Evolutionary conservation across 2,797 vertebrate species (phyloP).

Genomic region (Leptodactylus fallax): DNA sequence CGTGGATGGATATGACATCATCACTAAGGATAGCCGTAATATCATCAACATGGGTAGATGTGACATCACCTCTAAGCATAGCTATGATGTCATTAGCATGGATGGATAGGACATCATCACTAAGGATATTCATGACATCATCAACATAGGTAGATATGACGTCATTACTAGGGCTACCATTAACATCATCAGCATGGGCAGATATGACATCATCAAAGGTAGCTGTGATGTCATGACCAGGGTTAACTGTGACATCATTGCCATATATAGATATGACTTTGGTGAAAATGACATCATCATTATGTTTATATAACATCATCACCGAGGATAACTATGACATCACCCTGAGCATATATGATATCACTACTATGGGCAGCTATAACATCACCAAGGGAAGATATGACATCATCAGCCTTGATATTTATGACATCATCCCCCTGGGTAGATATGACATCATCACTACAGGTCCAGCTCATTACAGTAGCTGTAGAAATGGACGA

Average conservation of each 20-base stretch:
- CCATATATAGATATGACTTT: background rate
- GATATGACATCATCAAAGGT: background rate
- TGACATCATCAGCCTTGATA: background rate
- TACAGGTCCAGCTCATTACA: background rate
- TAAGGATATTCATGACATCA: too few relatives aligned
- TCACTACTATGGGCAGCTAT: background rate
- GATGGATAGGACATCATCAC: too few relatives aligned
- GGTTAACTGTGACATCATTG: background rate
- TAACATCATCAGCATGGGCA: too few relatives aligned
- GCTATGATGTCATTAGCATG: background rate
- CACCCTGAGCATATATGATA: background rate
- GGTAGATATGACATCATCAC: constrained; percentile 30
- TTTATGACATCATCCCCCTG: background rate
- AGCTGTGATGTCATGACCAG: background rate
- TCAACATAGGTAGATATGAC: too few relatives aligned
- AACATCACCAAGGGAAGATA: background rate
- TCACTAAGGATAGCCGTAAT: background rate
- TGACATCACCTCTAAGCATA: background rate
- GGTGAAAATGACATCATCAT: background rate
- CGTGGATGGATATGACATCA: background rate
- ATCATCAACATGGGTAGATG: background rate
- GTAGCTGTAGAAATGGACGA: constrained; percentile 10
- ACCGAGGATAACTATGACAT: background rate
- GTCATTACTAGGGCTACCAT: too few relatives aligned
- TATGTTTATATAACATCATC: background rate